These are phyloP conservation scores for Ostrea edulis DNA, from an alignment of 1,140 invertebrate genomes.

Conservation along the genomic window DNA sequence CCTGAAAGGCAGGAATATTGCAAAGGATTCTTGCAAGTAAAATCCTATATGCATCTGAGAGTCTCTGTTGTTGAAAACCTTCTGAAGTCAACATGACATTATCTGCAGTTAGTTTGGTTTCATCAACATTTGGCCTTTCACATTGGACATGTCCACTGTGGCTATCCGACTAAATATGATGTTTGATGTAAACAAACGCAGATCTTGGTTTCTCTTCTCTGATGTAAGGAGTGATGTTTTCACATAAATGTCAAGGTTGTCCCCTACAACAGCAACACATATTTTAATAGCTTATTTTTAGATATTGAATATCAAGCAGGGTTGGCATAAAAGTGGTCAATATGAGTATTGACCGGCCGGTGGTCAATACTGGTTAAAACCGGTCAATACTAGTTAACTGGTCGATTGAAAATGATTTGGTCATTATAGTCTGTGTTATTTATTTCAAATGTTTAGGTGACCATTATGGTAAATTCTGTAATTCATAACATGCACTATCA, in stretches of 20 bases:
- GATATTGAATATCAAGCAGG: too few species aligned
- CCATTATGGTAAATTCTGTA: too few species aligned
- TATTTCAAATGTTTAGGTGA: too few species aligned
- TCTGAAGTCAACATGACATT: not conserved
- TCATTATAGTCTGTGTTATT: too few species aligned
- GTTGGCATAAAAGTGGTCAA: too few species aligned
- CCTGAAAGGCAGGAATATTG: not conserved
- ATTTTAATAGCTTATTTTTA: too few species aligned
- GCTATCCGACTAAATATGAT: constrained; percentile 16
- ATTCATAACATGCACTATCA: too few species aligned
- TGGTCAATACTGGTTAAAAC: too few species aligned
- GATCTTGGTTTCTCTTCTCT: constrained; percentile 30
- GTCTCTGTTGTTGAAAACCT: not conserved
- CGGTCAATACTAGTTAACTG: too few species aligned
- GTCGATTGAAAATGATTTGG: too few species aligned
- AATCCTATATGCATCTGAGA: not conserved
- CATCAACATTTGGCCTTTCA: not conserved
- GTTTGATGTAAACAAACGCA: constrained; percentile 34
- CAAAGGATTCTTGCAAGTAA: not conserved
- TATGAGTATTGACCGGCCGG: too few species aligned
- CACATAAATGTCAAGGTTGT: constrained; percentile 30
- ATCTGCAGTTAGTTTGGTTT: not conserved
- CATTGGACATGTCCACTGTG: constrained; percentile 24
- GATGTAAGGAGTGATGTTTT: constrained; percentile 7
- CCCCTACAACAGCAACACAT: not conserved